Evolutionary conservation across 2,797 vertebrate genomes (phyloP), one percentile per base, ranked within the genome.

Genomic region (Orestias chungarensis): DNA sequence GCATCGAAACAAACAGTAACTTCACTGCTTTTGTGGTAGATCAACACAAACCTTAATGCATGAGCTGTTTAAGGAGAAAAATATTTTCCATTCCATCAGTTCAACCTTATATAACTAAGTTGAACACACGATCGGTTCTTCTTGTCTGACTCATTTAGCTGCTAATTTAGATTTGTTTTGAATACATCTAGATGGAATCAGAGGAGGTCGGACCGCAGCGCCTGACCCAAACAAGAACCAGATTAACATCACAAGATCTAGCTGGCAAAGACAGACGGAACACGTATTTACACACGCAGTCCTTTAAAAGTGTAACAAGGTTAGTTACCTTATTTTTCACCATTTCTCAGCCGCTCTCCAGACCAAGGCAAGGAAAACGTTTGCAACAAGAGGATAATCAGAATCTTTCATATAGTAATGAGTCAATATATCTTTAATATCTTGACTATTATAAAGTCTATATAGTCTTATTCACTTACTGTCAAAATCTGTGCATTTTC

Each of bases 241-340:
- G 52, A 88, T 87, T 70, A 82, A 72, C 25, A 80, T 88, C 86
- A 83, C 77, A 81, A 64, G 75, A 85, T 50, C 65, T 17, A 38
- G 70, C 44, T 68, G 61, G 49, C 11, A 43, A 79, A 54, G 69
- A 31, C 31, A 27, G 43, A 68, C 43, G 71, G 8, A 49, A 65
- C 62, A 59, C 9, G 3, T 20, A 64, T 25, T 38, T 27, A 55
- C 52, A 71, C 61, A 57, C 38, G 68, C 49, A 54, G 57, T 49
- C 71, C 23, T 49, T 71, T 64, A 64, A 18, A 29, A 31, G 38
- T 29, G 15, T 62, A 66, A 78, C 64, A 27, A 7, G 61, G 38
- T 69, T 69, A 66, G 27, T 43, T 71, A 64, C 59, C 23, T 6
- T 42, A 4, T 25, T 35, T 1, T 29, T 57, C 15, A 23, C 6